Evolutionary conservation across 2,113 vertebrate genomes (phyloP), one percentile per base, ranked within the genome.

Genomic region (Panurus biarmicus): DNA sequence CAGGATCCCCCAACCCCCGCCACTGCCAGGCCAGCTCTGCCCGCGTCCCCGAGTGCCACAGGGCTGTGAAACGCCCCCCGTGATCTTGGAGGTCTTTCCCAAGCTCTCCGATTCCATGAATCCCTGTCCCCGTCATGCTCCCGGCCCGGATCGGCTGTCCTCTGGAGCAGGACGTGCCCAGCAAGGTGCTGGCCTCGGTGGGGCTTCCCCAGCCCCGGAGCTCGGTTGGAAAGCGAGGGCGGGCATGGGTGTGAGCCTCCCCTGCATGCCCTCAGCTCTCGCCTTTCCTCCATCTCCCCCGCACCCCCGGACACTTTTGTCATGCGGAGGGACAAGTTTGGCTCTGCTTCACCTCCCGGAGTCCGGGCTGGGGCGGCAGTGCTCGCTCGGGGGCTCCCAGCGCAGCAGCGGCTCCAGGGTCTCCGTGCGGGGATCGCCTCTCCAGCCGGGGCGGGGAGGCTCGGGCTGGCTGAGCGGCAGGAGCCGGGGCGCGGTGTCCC

Each of bases 371-470:
- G n/a, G n/a, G n/a, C n/a, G n/a, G n/a, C n/a, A n/a, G n/a, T n/a
- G n/a, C n/a, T n/a, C n/a, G n/a, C n/a, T n/a, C n/a, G n/a, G n/a
- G n/a, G n/a, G n/a, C n/a, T n/a, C n/a, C n/a, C n/a, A n/a, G n/a
- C n/a, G 15, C 36, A 56, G 23, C 25, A 1, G 0, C 1, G 3
- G 21, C 58, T 29, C 28, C 65, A 25, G 29, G 38, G 38, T 62
- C 6, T 0, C 14, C 51, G 0, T 0, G 4, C 11, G 2, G 13
- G 15, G 38, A 38, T 62, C 6, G 0, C 14, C 51, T 23, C 36
- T 20, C 51, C 48, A 48, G 48, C 9, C 23, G 22, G 47, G 47
- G 47, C 47, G 40, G 40, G 5, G 38, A 50, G 57, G 60, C 7
- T 3, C 1, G 38, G 28, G 20, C 8, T 14, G 22, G 3, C 40